A percentile compares a stretch with the other conserved stretches of the same genome.
These are phyloP conservation scores for Spea hammondii DNA, from an alignment of 2,797 vertebrate genomes.

Conservation along the genomic window DNA sequence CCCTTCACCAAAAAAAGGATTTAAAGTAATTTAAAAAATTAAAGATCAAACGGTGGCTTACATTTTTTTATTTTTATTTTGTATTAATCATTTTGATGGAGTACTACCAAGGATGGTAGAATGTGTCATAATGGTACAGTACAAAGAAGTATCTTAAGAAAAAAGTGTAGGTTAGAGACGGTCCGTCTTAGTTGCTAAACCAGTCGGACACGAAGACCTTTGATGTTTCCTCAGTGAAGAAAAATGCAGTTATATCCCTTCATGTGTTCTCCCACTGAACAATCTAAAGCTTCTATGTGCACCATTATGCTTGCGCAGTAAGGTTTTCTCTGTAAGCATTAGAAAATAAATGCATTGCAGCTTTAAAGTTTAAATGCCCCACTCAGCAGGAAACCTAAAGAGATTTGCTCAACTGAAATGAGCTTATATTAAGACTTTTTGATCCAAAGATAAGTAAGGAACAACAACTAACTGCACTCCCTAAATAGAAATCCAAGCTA, in stretches of 20 bases:
- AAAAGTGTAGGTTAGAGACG: slow-evolving; percentile 38
- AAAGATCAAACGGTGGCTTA: not conserved
- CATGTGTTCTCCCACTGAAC: slow-evolving; percentile 56
- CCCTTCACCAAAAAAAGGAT: too few relatives aligned
- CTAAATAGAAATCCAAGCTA: slow-evolving; percentile 48
- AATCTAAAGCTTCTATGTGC: slow-evolving; percentile 54
- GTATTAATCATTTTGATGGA: not conserved
- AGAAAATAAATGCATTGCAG: slow-evolving; percentile 65
- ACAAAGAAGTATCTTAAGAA: slow-evolving; percentile 39
- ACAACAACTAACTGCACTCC: slow-evolving; percentile 58
- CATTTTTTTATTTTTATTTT: not conserved
- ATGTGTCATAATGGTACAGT: slow-evolving; percentile 28
- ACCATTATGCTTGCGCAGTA: slow-evolving; percentile 49
- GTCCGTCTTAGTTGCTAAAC: slow-evolving; percentile 48
- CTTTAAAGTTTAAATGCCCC: slow-evolving; percentile 71
- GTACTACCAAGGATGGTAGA: slow-evolving; percentile 24
- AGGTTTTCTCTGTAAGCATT: slow-evolving; percentile 59
- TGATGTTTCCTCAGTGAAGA: slow-evolving; percentile 59
- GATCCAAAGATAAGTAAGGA: slow-evolving; percentile 67
- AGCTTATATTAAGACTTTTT: slow-evolving; percentile 71
- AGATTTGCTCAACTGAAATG: slow-evolving; percentile 71
- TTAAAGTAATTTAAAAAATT: not conserved
- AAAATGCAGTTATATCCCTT: slow-evolving; percentile 57
- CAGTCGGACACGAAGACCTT: slow-evolving; percentile 53
- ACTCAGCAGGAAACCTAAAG: slow-evolving; percentile 64